Conservation (phyloP, 1,140 invertebrate species). For the Lethrus apterus region DNA sequence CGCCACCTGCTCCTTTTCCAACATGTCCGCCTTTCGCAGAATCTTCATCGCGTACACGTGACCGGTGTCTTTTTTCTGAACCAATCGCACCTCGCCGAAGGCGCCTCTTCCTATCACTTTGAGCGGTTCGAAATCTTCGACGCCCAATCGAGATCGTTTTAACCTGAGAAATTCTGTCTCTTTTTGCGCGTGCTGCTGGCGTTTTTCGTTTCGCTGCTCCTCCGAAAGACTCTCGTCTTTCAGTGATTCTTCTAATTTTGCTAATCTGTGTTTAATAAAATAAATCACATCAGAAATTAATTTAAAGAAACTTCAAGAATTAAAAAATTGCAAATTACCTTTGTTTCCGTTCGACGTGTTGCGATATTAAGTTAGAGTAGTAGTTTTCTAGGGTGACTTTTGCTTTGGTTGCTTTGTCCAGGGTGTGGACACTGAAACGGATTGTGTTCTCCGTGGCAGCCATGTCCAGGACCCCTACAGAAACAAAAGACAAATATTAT, state of each 20-base stretch:
- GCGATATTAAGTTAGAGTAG: conserved; percentile 95
- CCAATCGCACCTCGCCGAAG: conserved; percentile 96
- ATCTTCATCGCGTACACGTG: conserved; percentile 99
- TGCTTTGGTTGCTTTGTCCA: conserved; percentile 98
- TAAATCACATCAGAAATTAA: too few species aligned
- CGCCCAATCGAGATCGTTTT: conserved; percentile 91
- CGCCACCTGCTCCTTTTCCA: conserved; percentile 98
- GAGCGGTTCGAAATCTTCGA: conserved; percentile 97
- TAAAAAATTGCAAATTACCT: conserved; percentile 47
- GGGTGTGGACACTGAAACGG: conserved; percentile 89
- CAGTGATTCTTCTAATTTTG: conserved; percentile 88
- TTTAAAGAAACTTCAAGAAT: not conserved
- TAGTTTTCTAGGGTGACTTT: conserved; percentile 99
- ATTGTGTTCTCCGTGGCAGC: conserved; percentile 69
- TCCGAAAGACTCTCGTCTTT: conserved; percentile 87
- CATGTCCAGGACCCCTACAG: conserved; percentile 63
- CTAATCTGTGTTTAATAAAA: conserved; percentile 54
- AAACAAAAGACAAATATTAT: conserved; percentile 34
- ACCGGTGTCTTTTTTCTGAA: conserved; percentile 99
- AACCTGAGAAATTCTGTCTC: conserved; percentile 97
- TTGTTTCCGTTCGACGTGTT: conserved; percentile 95
- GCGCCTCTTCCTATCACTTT: conserved; percentile 97
- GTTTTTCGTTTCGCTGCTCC: conserved; percentile 77
- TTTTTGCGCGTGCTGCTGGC: conserved; percentile 92
- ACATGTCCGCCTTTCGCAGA: conserved; percentile 96